Conservation (phyloP, 2,888 invertebrate species). For the Philhelius pedissequus region DNA sequence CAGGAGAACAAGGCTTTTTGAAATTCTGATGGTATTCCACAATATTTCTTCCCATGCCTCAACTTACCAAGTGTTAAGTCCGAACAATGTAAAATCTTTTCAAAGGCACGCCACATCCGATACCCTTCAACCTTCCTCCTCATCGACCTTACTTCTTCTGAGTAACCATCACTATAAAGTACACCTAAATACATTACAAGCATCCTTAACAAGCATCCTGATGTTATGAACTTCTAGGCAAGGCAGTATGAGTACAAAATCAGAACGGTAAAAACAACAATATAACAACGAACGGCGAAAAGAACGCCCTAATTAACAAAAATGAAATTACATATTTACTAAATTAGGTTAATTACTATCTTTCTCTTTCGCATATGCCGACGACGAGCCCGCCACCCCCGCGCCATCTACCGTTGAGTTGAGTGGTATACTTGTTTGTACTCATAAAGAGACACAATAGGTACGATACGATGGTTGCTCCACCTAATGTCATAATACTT, state of each 20-base stretch:
- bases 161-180: constrained; percentile 27
- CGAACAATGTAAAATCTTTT: constrained; percentile 37
- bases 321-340: constrained; percentile 62
- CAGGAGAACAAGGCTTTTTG: constrained; percentile 21
- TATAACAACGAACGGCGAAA: constrained; percentile 25
- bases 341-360: constrained; percentile 68
- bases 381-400: too few relatives aligned
- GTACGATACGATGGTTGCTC: not conserved
- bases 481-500: constrained; percentile 66
- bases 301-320: constrained; percentile 62
- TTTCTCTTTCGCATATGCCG: constrained; percentile 49
- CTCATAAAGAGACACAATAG: not conserved
- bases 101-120: constrained; percentile 4
- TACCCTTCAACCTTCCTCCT: not conserved
- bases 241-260: constrained; percentile 15
- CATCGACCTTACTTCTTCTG: not conserved
- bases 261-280: constrained; percentile 7
- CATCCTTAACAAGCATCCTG: constrained; percentile 47
- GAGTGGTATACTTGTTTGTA: not conserved
- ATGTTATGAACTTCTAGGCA: constrained; percentile 4
- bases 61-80: constrained; percentile 36
- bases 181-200: constrained; percentile 38
- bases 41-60: not conserved
- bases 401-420: too few relatives aligned
- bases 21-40: constrained; percentile 7